Base-by-base conservation (phyloP, 2,113 vertebrate genomes). In the Perca schrenkii region DNA sequence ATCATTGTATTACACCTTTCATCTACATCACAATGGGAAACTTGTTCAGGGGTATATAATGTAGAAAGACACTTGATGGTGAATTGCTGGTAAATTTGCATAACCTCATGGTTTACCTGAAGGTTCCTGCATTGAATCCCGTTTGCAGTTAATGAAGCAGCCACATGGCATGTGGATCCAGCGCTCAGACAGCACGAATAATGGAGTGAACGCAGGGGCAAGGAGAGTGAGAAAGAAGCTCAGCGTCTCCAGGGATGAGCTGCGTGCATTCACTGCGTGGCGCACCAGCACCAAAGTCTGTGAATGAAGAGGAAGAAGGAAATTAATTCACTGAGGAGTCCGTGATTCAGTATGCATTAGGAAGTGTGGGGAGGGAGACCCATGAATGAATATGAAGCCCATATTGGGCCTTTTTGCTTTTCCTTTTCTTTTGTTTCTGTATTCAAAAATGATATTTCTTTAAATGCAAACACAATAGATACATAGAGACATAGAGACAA, bases 121-220 rank as follows among this genome's bases (percentile, higher is more conserved):
- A 21, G 94, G 93, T 17, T 94, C 92, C 0, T 95, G 91, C 14
- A 85, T 63, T 49, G 87, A 83, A 17, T 89, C 94, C 84, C 83
- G 95, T 72, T 93, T 94, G 94, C 98, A 99, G 74, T 98, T 97
- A 92, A 99, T 97, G 92, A 98, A 96, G 94, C 98, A 99, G 85
- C 98, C 98, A 7, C 98, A 99, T 34, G 98, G 98, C 89, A 99
- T 94, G 91, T 99, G 98, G 79, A 95, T 94, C 98, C 98, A 99
- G 84, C 90, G 96, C 88, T 97, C 96, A 0, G 98, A 99, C 85
- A 99, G 93, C 82, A 97, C 91, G n/a, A 99, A 99, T 54, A 99
- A 79, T 0, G 98, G 98, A 28, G 97, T 98, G 78, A 97, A 92
- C 0, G 95, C 93, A 54, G 96, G 94, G 56, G 98, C 97, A 64